Base-by-base conservation (phyloP, 2,113 vertebrate genomes). In the Neodon shergylaensis region DNA sequence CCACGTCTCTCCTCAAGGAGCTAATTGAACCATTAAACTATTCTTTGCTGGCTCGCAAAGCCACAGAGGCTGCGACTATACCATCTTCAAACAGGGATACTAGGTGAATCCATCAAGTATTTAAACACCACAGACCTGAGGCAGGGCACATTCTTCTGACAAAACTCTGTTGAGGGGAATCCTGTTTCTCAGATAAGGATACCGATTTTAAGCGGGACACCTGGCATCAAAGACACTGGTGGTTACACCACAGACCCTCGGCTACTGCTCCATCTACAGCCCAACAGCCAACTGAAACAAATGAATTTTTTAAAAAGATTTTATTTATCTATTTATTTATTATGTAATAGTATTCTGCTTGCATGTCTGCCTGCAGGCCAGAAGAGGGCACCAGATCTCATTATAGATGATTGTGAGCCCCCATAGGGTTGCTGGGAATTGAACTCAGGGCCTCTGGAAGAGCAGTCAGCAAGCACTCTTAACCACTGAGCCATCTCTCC, bases 1-100 rank as follows among this genome's bases (percentile, higher is more conserved):
- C 95, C 63, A 4, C 47, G 78, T 91, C 87, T 94, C 95, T 97
- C 97, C 97, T 95, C 92, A 92, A 98, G 96, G 96, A 98, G 96
- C 95, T 98, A 97, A 96, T 90, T 98, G 97, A 98, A 96, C 96
- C 96, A 82, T 96, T 97, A 96, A 97, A 90, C 94, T 94, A 81
- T 6, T 42, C 96, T 97, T 97, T 96, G 92, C 95, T 85, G 97
- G 73, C 94, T 97, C 93, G 96, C 97, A 98, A 97, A 97, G 91
- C 97, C 98, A 95, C 94, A 61, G 66, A 95, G 87, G 79, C 87
- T 96, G 83, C 63, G 98, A 94, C 94, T 97, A 96, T 39, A 88
- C 97, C 97, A 82, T 97, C 95, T 97, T 95, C 90, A 96, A 84
- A 85, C 76, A 86, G 44, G 26, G 95, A 82, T 83, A 94, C 96